Conservation (phyloP, 2,888 invertebrate species). For the Sarcophaga subvicina region DNA sequence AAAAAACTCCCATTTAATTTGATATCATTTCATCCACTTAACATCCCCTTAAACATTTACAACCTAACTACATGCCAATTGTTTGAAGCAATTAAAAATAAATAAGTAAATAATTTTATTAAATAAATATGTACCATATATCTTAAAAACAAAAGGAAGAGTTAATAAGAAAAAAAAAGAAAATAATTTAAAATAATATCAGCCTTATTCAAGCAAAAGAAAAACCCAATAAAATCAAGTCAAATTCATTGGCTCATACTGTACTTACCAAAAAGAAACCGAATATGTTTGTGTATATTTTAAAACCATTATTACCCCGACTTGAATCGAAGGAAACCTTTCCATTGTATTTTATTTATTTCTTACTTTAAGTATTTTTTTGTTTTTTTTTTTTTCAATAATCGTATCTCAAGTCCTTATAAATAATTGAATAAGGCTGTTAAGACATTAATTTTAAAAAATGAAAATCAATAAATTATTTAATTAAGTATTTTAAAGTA, state of each 20-base stretch:
- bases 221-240: background rate
- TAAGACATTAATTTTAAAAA: constrained; percentile 20
- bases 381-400: background rate
- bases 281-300: too few species aligned
- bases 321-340: background rate
- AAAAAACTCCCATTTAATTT: too few species aligned
- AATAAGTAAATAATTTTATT: background rate
- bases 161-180: background rate
- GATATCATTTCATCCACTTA: too few species aligned
- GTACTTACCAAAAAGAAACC: too few species aligned
- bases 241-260: background rate
- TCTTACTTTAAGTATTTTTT: too few species aligned
- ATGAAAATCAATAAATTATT: constrained; percentile 12
- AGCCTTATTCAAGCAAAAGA: constrained; percentile 1
- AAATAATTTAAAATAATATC: background rate
- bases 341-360: too few species aligned
- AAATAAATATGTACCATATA: background rate
- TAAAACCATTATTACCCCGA: too few species aligned
- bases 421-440: background rate
- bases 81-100: constrained; percentile 75
- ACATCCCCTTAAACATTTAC: too few species aligned
- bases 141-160: too few species aligned
- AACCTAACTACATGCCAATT: constrained; percentile 72
- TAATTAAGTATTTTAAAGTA: constrained; percentile 27
- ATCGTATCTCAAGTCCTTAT: too few species aligned